Evolutionary conservation across 2,113 vertebrate species (phyloP), one percentile per base, ranked within the genome.

Genomic region (Prunella himalayana): DNA sequence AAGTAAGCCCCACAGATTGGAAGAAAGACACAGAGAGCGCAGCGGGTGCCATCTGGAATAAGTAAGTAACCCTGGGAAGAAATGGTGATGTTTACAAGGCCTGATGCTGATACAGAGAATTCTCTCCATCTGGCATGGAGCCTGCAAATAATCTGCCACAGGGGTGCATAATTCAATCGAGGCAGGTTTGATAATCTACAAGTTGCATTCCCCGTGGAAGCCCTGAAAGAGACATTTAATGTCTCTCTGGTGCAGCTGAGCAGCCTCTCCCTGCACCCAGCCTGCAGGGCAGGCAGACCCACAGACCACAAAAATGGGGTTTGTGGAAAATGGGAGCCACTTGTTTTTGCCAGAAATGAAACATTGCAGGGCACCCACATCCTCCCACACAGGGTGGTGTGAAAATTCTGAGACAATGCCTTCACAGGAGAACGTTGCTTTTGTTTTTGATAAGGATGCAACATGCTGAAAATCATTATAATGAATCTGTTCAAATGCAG

Each of bases 21-120:
- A 92, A 66, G 78, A 59, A 80, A 78, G 88, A 93, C 56, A 77
- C 21, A 77, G 79, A 23, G 54, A 76, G 80, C 1, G 0, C 86
- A 79, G 90, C 0, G 28, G 49, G 53, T 91, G 57, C 96, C 89
- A 86, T 92, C 92, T 94, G 95, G 90, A 92, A 96, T 85, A 84
- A 93, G 82, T 65, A 94, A 93, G 75, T 80, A 95, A 91, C 79
- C 59, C 93, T 68, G 68, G 82, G 82, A 95, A 94, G 93, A 94
- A 91, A 75, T 66, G 82, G 85, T 78, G 82, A 83, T 94, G 88
- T 95, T 97, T 95, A 93, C 79, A 93, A 88, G 82, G 47, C 59
- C 68, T 14, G 3, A 54, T 91, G 66, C 79, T 94, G 85, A 93
- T 94, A 90, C 71, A 91, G 54, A 63, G 66, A 95, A 71, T 78